Conservation (phyloP, 2,113 vertebrate species). For the Istiophorus platypterus region DNA sequence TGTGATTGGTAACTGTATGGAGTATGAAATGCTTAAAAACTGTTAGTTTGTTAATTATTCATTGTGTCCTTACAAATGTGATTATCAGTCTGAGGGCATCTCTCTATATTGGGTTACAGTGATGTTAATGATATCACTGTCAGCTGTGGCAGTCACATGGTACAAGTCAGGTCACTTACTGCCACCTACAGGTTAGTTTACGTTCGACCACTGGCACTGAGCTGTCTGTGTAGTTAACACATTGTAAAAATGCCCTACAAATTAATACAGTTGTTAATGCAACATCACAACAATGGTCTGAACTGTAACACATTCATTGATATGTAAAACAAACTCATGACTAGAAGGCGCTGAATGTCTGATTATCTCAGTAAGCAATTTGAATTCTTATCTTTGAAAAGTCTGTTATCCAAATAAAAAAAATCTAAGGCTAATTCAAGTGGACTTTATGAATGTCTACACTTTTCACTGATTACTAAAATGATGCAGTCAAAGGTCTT, state of each 20-base stretch:
- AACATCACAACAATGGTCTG: not conserved
- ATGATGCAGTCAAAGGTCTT: not conserved
- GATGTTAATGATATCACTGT: not conserved
- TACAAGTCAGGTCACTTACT: constrained; percentile 20
- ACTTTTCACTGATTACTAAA: not conserved
- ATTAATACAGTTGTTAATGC: not conserved
- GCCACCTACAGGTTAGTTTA: constrained; percentile 51
- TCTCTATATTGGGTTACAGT: not conserved
- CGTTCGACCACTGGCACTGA: constrained; percentile 1
- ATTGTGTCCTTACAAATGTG: not conserved
- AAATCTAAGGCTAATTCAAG: not conserved
- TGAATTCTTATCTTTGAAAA: not conserved
- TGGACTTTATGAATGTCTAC: not conserved
- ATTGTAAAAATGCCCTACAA: constrained; percentile 18
- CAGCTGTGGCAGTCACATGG: constrained; percentile 4
- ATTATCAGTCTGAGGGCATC: not conserved
- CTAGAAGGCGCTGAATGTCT: constrained; percentile 6
- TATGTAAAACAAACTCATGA: not conserved
- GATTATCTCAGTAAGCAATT: not conserved
- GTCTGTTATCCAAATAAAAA: constrained; percentile 7
- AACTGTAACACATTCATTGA: not conserved
- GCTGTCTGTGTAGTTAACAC: not conserved
- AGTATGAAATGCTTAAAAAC: constrained; percentile 48
- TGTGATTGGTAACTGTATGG: constrained; percentile 12
- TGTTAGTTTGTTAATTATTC: constrained; percentile 25